These are phyloP conservation scores for Allacma fusca DNA, from an alignment of 2,888 invertebrate genomes.

Conservation along the genomic window DNA sequence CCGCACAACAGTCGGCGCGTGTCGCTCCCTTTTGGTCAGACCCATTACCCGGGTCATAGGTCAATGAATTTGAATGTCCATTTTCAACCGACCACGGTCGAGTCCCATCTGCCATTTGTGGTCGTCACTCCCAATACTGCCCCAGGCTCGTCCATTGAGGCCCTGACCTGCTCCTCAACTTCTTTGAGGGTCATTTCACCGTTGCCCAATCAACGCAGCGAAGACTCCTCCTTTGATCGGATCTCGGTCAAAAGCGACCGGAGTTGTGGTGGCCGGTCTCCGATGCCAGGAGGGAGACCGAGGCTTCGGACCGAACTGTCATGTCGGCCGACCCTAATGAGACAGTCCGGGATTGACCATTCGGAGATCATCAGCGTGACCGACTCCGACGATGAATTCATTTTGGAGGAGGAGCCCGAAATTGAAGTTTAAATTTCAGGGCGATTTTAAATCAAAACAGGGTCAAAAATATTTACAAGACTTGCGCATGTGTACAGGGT, in stretches of 20 bases:
- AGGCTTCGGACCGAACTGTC: constrained; percentile 48
- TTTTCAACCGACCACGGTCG: constrained; percentile 39
- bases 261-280: constrained; percentile 41
- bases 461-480: too few relatives aligned
- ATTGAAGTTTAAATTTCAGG: constrained; percentile 16
- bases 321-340: constrained; percentile 55
- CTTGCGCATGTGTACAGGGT: too few relatives aligned
- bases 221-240: constrained; percentile 49
- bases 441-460: too few relatives aligned
- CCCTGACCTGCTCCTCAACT: constrained; percentile 47
- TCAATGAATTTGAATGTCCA: constrained; percentile 23
- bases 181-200: constrained; percentile 53
- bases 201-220: constrained; percentile 51
- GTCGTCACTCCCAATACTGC: neutral
- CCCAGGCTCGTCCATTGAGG: constrained; percentile 22
- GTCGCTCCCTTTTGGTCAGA: neutral
- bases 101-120: constrained; percentile 13
- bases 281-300: constrained; percentile 43
- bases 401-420: constrained; percentile 43
- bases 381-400: constrained; percentile 53
- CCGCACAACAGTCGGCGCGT: too few relatives aligned
- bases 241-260: constrained; percentile 50
- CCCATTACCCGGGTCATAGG: neutral
- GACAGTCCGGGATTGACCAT: constrained; percentile 57
- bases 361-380: constrained; percentile 56